Evolutionary conservation across 2,113 vertebrate species (phyloP), one percentile per base, ranked within the genome.

Genomic region (Rhinoderma darwinii): DNA sequence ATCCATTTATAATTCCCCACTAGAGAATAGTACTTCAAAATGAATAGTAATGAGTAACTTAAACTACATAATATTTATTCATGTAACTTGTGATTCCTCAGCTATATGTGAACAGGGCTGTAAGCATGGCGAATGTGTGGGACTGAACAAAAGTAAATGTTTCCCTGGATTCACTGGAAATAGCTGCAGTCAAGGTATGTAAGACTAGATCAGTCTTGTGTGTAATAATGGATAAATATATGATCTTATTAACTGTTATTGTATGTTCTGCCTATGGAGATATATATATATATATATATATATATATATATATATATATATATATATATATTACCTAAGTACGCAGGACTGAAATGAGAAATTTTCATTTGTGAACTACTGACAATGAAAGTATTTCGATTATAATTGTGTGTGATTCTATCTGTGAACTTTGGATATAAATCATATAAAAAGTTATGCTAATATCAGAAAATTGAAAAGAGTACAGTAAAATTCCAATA

Each of bases 131-230:
- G 96, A 99, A 86, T 99, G 98, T 81, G 91, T 93, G 56, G 96
- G 96, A 84, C 96, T 95, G 68, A 97, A 97, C 90, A 98, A 96
- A 93, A 99, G 98, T 91, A 97, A 96, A 91, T 99, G 98, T 91
- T 96, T 96, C 88, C 95, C 95, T 75, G 98, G 98, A 91, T 98
- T 97, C 92, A 93, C 95, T 0, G 98, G 98, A 84, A 98, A 96
- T 91, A 96, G 91, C 1, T 99, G 98, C 86, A 97, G 91, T 90
- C 98, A 99, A 97, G 98, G 97, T 99, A 88, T 89, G 94, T 94
- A 43, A 35, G 47, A 4, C 47, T 35, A 25, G 9, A 25, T 9
- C 68, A 22, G 6, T 10, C 1, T 20, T 61, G 56, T n/a, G 56
- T 22, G n/a, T 47, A 47, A 47, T 47, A 47, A 47, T 47, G 44